Base-by-base conservation (phyloP, 2,888 invertebrate species). In the Poecilus cupreus region DNA sequence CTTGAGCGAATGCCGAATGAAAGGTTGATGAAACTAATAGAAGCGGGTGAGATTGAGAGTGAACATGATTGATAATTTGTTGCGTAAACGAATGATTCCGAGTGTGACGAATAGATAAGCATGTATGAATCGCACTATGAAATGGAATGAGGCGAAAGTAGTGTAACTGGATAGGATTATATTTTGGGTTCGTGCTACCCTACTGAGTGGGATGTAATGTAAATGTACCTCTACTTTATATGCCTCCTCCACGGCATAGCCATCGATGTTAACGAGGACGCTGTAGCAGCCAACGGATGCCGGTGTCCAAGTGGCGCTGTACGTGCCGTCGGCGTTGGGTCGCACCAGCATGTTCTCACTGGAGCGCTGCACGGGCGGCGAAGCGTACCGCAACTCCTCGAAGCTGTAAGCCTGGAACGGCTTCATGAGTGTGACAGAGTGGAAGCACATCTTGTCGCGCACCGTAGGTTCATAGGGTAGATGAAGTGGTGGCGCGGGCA, bases 391-490 rank as follows among this genome's bases (percentile, higher is more conserved):
- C 51, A 99, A 89, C 89, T 99, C 99, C 89, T 99, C 99, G 89
- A 98, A 98, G 0, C 98, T 98, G 87, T 96, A 98, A 88, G 96
- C 95, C 86, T 96, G 96, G 89, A 95, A 98, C 0, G 94, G 93
- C 92, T 96, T 96, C 97, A 98, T 98, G 89, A 98, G 96, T 11
- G 96, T 96, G 84, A 99, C 97, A 26, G 98, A 95, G 89, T 97
- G 96, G 90, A 97, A 99, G 87, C 96, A 94, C 94, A 96, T 96
- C 88, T 95, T 96, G 86, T 98, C 97, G 86, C 95, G 94, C 70
- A 96, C 91, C 0, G 97, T 96, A 0, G 96, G 94, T 88, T 97
- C 96, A 89, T 97, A 98, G 0, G 94, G 92, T 13, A 92, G 91
- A 84, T 95, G 94, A 18, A 95, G 90, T 3, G 93, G 90, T 6